These are phyloP conservation scores for Bombyx mori DNA, from an alignment of 1,140 invertebrate genomes.

Conservation along the genomic window ASM3026992v2 NC_085133.1:2508501-2509000, in stretches of 20 bases:
- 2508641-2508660: conserved; percentile 58
- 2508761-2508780: conserved; percentile 18
- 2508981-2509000: too few relatives aligned
- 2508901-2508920: conserved; percentile 21
- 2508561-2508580: conserved; percentile 8
- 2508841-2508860: too few relatives aligned
- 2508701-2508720: conserved; percentile 19
- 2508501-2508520: conserved; percentile 11
- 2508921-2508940: too few relatives aligned
- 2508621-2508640: conserved; percentile 58
- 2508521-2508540: background rate
- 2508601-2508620: conserved; percentile 16
- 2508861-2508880: conserved; percentile 26
- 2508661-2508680: conserved; percentile 41
- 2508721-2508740: conserved; percentile 11
- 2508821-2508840: conserved; percentile 57
- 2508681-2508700: conserved; percentile 26
- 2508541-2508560: too few relatives aligned
- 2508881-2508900: conserved; percentile 45
- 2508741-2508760: conserved; percentile 10
- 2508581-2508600: conserved; percentile 15
- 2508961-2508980: too few relatives aligned
- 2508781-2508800: conserved; percentile 51
- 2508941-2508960: too few relatives aligned
- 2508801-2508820: conserved; percentile 51